A percentile compares a stretch with the other conserved stretches of the same genome.
Conservation (phyloP, 1,140 invertebrate species). For the Drosophila arawakana region DNA sequence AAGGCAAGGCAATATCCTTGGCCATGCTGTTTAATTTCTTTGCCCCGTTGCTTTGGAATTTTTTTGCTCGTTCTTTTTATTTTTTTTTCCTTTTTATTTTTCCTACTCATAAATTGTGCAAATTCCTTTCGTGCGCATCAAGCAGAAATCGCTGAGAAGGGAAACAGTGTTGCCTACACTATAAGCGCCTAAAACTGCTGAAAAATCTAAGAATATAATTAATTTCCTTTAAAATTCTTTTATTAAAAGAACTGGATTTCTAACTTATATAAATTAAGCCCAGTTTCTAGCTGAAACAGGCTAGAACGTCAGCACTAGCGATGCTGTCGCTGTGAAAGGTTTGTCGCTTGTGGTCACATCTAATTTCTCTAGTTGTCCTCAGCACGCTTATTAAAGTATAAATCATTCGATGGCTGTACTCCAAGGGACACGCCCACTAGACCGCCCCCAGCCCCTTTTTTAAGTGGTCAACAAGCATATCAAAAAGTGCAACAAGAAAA, state of each 20-base stretch:
- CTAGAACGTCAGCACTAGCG: background rate
- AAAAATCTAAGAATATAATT: too few species aligned
- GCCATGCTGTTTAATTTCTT: conserved; percentile 70
- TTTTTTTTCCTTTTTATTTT: conserved; percentile 8
- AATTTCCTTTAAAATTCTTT: too few species aligned
- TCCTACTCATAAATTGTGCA: conserved; percentile 74
- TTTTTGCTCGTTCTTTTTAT: conserved; percentile 29
- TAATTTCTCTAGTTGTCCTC: conserved; percentile 74
- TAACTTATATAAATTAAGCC: too few species aligned
- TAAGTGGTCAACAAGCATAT: conserved; percentile 14
- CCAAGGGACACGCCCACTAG: background rate
- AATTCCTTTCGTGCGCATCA: conserved; percentile 74
- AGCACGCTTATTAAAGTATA: conserved; percentile 79
- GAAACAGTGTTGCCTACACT: too few species aligned
- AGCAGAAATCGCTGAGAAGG: conserved; percentile 49
- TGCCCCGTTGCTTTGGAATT: conserved; percentile 66
- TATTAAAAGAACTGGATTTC: too few species aligned
- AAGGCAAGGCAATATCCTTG: conserved; percentile 41
- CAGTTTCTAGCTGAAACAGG: too few species aligned
- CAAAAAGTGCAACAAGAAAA: conserved; percentile 17
- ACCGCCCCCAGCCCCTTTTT: background rate
- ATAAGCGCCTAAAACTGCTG: too few species aligned
- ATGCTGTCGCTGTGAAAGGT: background rate
- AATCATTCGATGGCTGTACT: conserved; percentile 60
- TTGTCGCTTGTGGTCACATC: conserved; percentile 44